A percentile compares a stretch with the other conserved stretches of the same genome.
Conservation (phyloP, 2,888 invertebrate species). For the Perdita meconis region DNA sequence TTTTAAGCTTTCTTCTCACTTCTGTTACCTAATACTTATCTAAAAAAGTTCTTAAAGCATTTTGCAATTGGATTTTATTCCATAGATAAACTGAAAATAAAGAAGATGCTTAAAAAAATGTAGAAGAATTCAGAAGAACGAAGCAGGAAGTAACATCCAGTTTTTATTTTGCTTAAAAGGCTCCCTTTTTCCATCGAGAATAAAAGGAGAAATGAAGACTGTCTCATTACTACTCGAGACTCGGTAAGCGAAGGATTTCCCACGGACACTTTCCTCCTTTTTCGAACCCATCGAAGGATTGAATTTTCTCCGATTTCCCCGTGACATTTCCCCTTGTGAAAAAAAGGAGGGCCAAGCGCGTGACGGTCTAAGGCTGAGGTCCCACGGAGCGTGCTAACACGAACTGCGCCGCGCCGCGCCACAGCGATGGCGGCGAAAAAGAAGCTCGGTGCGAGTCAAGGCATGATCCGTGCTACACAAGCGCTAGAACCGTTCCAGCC, state of each 20-base stretch:
- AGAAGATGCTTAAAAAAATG: no score
- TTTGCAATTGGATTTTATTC: neutral
- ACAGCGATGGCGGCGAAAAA: no score
- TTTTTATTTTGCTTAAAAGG: neutral
- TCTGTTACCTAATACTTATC: neutral
- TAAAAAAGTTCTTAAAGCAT: no score
- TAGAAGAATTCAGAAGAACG: neutral
- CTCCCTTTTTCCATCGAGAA: neutral
- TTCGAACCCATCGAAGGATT: slow-evolving; percentile 35
- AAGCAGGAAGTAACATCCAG: neutral
- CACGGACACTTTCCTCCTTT: slow-evolving; percentile 37
- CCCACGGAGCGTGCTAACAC: no score
- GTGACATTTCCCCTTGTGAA: slow-evolving; percentile 21
- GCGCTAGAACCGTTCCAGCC: no score
- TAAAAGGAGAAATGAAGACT: neutral
- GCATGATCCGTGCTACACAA: no score
- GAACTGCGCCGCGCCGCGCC: no score
- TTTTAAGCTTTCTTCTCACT: neutral
- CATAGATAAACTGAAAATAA: no score
- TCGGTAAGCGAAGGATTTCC: slow-evolving; percentile 39
- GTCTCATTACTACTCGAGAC: slow-evolving; percentile 15
- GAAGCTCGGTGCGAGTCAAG: no score
- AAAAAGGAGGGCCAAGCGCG: slow-evolving; percentile 34
- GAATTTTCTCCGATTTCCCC: slow-evolving; percentile 49
- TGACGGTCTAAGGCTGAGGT: no score